These are phyloP conservation scores for Mus spretus DNA, from an alignment of 2,797 vertebrate species.

Conservation along the genomic window DNA sequence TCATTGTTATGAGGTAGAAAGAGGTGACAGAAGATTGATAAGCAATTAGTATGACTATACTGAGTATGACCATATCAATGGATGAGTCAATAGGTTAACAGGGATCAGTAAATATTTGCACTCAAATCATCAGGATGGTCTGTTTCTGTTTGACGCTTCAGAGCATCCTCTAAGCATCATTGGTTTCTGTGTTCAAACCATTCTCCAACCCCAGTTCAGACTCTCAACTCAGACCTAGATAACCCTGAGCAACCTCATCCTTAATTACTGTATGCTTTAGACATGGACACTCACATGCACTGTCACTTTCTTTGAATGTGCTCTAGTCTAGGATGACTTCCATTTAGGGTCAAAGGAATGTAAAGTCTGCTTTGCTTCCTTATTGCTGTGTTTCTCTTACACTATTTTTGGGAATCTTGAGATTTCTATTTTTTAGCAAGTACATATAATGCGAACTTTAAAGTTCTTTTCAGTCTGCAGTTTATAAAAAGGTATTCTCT, in stretches of 20 bases:
- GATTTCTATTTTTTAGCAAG: background rate
- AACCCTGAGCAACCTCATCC: background rate
- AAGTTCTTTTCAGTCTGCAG: background rate
- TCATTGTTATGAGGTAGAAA: background rate
- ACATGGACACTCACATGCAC: too few species aligned
- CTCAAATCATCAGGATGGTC: background rate
- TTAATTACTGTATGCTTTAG: background rate
- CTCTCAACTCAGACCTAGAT: background rate
- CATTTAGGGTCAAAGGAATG: background rate
- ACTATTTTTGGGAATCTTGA: background rate
- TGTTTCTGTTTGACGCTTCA: slow-evolving; percentile 9
- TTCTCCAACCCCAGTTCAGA: background rate
- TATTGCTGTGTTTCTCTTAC: background rate
- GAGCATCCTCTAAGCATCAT: background rate
- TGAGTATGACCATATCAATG: background rate
- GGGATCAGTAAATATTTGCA: background rate
- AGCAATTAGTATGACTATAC: background rate
- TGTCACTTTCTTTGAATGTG: background rate
- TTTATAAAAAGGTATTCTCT: background rate
- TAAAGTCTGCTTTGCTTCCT: background rate
- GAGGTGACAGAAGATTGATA: background rate
- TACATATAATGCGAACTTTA: background rate
- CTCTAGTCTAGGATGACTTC: background rate
- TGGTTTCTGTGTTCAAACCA: background rate
- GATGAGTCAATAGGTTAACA: background rate